Conservation (phyloP, 2,888 invertebrate genomes). For the Ophion ventricosus region DNA sequence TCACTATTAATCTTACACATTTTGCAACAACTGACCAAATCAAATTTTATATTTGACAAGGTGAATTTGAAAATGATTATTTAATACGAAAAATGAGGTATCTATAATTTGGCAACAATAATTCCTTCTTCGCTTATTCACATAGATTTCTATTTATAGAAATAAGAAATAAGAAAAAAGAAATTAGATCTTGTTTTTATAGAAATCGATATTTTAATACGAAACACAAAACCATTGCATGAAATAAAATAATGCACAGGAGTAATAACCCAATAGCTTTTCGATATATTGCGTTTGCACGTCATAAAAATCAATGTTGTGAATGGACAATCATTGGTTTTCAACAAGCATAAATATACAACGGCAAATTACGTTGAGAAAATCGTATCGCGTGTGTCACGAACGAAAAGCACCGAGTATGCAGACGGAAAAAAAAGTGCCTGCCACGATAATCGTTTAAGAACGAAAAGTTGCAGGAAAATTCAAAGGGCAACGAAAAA, state of each 20-base stretch:
- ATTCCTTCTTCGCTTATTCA: too few species aligned
- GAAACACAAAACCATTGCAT: too few species aligned
- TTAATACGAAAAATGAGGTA: too few species aligned
- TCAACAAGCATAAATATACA: conserved; percentile 5
- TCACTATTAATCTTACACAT: too few species aligned
- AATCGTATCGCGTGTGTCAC: conserved; percentile 27
- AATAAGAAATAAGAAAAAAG: too few species aligned
- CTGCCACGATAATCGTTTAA: not conserved
- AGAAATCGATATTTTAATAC: too few species aligned
- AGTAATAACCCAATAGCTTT: not conserved
- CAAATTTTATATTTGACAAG: too few species aligned
- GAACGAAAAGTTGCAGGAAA: conserved; percentile 31
- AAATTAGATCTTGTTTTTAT: too few species aligned
- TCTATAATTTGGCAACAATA: too few species aligned
- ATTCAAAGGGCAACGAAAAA: conserved; percentile 26
- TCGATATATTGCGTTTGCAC: not conserved
- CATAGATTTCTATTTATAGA: too few species aligned
- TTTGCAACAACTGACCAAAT: too few species aligned
- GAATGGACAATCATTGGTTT: not conserved
- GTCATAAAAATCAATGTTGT: not conserved
- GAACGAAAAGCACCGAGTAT: conserved; percentile 11
- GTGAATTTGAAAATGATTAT: too few species aligned
- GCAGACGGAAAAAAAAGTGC: conserved; percentile 8
- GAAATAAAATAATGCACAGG: not conserved
- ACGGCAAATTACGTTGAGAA: not conserved